Base-by-base conservation (phyloP, 2,797 vertebrate species). In the Pogoniulus pusillus region DNA sequence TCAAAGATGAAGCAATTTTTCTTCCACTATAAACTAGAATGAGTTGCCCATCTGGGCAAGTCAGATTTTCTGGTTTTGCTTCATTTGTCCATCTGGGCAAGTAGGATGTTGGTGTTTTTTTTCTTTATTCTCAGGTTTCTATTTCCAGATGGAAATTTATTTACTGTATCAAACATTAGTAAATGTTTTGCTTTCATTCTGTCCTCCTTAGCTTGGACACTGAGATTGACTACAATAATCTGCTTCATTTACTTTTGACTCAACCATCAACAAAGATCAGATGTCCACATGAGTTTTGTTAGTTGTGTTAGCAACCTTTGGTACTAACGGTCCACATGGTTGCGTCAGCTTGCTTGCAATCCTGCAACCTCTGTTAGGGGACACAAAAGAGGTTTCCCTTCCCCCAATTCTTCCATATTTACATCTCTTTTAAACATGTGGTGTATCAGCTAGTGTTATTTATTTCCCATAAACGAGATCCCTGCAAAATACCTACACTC, bases 171-270 rank as follows among this genome's bases (percentile, higher is more conserved):
- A 68, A 59, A 60, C 29, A 20, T 1, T 27, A 10, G 18, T 37
- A 87, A 71, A 83, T 30, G 65, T 85, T 87, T 64, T 68, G n/a
- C 26, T 69, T 92, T 88, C 62, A 9, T 16, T 87, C 54, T 92
- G 29, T 58, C n/a, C 60, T 35, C 39, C 32, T 69, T 29, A 83
- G 2, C 19, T 76, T 0, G 0, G 71, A 35, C 51, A 49, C 19
- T 51, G 70, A 74, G 74, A 7, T 54, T 80, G 74, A 8, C 54
- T 77, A 49, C 41, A 12, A 74, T 89, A 64, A 74, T 80, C 51
- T 49, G 64, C 59, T 91, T 75, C 89, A 78, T 14, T 92, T 81
- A 88, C 54, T 93, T 89, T 82, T 86, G 64, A 62, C 75, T 91
- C 65, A 85, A 71, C 51, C 69, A 93, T 84, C 84, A 79, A n/a